phyloP scores from a whole-genome alignment of 2,113 vertebrate genomes.

The Heterotis niloticus region DNA sequence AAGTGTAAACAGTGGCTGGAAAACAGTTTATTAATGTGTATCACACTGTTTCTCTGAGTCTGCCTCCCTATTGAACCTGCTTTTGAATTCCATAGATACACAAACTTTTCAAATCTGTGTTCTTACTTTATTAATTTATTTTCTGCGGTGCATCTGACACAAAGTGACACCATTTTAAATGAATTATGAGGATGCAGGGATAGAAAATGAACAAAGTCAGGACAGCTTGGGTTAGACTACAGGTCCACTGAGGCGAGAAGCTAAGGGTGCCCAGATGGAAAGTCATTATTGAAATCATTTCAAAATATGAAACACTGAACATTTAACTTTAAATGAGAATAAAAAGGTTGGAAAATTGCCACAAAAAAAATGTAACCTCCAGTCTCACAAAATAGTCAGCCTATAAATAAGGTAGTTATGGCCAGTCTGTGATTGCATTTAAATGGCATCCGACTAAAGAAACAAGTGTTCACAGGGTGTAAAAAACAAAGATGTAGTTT shows the following conservation, averaged over 20 bases:
- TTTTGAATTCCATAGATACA: background rate
- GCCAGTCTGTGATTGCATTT: background rate
- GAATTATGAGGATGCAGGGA: slow-evolving; percentile 18
- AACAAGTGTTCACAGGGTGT: background rate
- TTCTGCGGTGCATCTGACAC: slow-evolving; percentile 2
- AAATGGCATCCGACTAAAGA: background rate
- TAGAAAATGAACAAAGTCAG: slow-evolving; percentile 12
- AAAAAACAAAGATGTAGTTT: no score
- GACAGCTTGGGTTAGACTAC: background rate
- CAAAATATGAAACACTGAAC: slow-evolving; percentile 20
- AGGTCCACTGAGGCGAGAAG: slow-evolving; percentile 8
- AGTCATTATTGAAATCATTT: slow-evolving; percentile 26
- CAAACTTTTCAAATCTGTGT: background rate
- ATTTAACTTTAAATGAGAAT: slow-evolving; percentile 13
- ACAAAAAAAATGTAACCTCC: background rate
- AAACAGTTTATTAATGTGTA: background rate
- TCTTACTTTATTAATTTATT: slow-evolving; percentile 21
- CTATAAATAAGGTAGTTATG: background rate
- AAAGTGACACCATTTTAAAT: slow-evolving; percentile 25
- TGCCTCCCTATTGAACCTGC: background rate
- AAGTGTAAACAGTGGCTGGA: background rate
- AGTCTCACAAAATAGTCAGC: slow-evolving; percentile 9
- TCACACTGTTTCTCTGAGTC: background rate
- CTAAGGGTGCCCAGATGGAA: slow-evolving; percentile 7
- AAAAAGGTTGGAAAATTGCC: background rate